phyloP scores from a whole-genome alignment of 2,888 invertebrate species.

The Macrosiphum euphorbiae region DNA sequence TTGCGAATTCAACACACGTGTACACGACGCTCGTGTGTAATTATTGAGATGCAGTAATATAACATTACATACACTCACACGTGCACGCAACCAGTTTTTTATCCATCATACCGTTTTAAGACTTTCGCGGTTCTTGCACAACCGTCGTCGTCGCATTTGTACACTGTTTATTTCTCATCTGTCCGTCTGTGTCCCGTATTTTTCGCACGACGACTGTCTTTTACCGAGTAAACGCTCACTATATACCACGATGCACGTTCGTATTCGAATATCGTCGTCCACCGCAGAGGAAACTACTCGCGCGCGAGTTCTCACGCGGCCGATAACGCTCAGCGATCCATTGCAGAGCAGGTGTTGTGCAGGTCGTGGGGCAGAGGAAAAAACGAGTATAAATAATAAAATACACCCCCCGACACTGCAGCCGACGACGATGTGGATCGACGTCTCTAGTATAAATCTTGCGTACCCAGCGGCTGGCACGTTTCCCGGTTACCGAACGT shows the following conservation, averaged over 20 bases:
- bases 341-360: not conserved
- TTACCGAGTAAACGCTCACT: not conserved
- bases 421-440: not conserved
- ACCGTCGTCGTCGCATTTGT: not conserved
- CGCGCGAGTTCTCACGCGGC: conserved; percentile 41
- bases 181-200: not conserved
- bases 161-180: not conserved
- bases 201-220: not conserved
- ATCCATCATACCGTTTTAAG: conserved; percentile 44
- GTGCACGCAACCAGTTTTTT: conserved; percentile 35
- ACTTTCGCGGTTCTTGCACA: conserved; percentile 53
- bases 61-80: not conserved
- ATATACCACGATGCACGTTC: not conserved
- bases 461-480: conserved; percentile 29
- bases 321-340: not conserved
- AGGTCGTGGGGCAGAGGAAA: not conserved
- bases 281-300: not conserved
- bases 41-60: conserved; percentile 48
- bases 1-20: conserved; percentile 59
- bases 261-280: not conserved
- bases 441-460: conserved; percentile 46
- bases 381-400: not conserved
- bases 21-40: conserved; percentile 41
- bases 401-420: not conserved
- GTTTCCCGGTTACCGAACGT: conserved; percentile 41